Base-by-base conservation (phyloP, 2,888 invertebrate genomes). In the Leucania comma region DNA sequence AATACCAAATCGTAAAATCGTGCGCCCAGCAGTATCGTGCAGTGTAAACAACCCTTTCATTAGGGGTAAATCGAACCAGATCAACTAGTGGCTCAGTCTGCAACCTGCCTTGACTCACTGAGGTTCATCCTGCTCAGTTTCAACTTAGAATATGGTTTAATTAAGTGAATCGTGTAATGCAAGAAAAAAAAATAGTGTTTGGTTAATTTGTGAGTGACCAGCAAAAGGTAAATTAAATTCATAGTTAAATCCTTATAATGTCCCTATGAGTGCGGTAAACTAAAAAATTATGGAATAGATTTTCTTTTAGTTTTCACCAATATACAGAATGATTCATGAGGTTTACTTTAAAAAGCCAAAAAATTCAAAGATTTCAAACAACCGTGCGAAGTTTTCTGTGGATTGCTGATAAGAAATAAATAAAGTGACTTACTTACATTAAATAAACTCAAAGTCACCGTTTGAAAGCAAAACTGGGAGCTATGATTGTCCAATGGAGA, bases 51-150 rank as follows among this genome's bases (percentile, higher is more conserved):
- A 88, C 86, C 89, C 88, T 86, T 91, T 92, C 89, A 91, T 92
- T 91, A 90, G 84, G 82, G 86, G 83, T 85, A 87, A 86, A 85
- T 76, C 81, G 84, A 85, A 86, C 86, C 85, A 82, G 84, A 87
- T 89, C 90, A 91, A 93, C 91, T 86, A 90, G 92, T 92, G 90
- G 90, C 88, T 91, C 90, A 92, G 93, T 93, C 87, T 83, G 86
- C 82, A 84, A 86, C 75, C 78, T 82, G 83, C 85, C 77, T 84
- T 85, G 72, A 61, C 81, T 86, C 69, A 72, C 79, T 78, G 82
- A 75, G 76, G 82, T 81, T 79, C 72, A 60, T 65, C 51, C 61
- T 42, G 42, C 42, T 42, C 17, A 4, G 42, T 42, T 42, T 3
- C 2, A 42, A 42, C 42, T 20, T 17, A 42, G 6, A 60, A 26